Evolutionary conservation across 2,888 invertebrate genomes (phyloP), one percentile per base, ranked within the genome.

Genomic region (Physocephala rufipes): DNA sequence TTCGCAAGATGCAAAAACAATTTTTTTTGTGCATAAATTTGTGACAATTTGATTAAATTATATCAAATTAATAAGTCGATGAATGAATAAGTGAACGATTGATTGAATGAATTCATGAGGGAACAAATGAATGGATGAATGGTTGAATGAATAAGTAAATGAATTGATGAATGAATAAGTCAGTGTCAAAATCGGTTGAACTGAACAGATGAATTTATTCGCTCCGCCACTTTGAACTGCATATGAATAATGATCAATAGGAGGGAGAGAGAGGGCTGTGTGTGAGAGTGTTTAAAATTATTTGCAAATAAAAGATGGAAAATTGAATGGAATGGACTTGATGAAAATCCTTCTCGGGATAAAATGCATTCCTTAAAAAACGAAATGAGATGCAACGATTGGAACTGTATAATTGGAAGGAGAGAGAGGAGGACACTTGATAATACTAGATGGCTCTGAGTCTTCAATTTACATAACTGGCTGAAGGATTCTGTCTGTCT

Each of bases 381-480:
- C 45, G 62, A 36, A 62, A 13, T 13, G 43, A 19, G 19, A 62
- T 43, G 16, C 7, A 45, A 36, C 19, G 21, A n/a, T n/a, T n/a
- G n/a, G n/a, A n/a, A n/a, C n/a, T n/a, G n/a, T n/a, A n/a, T n/a
- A n/a, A n/a, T n/a, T n/a, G n/a, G n/a, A n/a, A n/a, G n/a, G n/a
- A n/a, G n/a, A n/a, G n/a, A 30, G 13, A 51, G 9, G 16, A 28
- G 49, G 47, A 24, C 16, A 43, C 45, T 47, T 59, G 47, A 24
- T 85, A 85, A 85, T 85, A 85, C 85, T 85, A 85, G 81, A 80
- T 85, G 85, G 85, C 82, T 85, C 84, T 81, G 85, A 85, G 85
- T 85, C 85, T 85, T 85, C 80, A 73, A 76, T 76, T 80, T 77
- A 76, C 78, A 75, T 77, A 74, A 79, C 79, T 78, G 76, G 76